Evolutionary conservation across 2,113 vertebrate species (phyloP).

Genomic region (Callithrix jacchus): DNA sequence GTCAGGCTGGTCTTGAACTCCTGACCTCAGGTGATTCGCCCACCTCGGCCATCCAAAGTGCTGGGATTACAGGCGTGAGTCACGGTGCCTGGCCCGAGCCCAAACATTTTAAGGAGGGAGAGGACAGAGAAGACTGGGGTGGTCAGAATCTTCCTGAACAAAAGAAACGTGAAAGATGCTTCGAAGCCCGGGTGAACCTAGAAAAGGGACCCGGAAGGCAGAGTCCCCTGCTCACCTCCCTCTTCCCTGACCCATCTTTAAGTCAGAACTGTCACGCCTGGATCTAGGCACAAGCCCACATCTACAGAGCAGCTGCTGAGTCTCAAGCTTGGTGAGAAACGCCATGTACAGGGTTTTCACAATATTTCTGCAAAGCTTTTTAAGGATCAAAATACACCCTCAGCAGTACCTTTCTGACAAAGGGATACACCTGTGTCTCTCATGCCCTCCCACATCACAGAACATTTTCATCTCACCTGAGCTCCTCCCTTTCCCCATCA

Average conservation of each 20-base stretch:
- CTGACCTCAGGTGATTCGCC: too few species aligned
- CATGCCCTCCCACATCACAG: fast-evolving
- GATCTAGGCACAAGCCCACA: fast-evolving
- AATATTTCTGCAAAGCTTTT: fast-evolving
- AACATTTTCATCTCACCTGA: neutral
- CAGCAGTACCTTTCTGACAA: fast-evolving
- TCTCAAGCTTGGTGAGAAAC: fast-evolving
- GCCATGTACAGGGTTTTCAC: fast-evolving
- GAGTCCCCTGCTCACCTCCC: fast-evolving
- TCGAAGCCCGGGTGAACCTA: neutral
- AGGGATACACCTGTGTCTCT: fast-evolving
- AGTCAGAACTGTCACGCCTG: fast-evolving
- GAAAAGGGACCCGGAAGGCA: too few species aligned
- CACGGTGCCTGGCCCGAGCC: too few species aligned
- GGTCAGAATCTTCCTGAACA: neutral
- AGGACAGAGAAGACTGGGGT: fast-evolving
- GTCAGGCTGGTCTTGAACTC: too few species aligned
- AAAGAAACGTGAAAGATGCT: neutral
- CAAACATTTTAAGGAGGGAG: neutral
- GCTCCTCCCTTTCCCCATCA: neutral
- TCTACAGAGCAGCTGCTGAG: fast-evolving
- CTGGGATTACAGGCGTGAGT: too few species aligned
- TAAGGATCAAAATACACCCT: fast-evolving
- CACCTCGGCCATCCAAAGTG: too few species aligned
- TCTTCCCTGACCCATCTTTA: too few species aligned